Conservation (phyloP, 2,888 invertebrate species). For the Apotomis capreana region DNA sequence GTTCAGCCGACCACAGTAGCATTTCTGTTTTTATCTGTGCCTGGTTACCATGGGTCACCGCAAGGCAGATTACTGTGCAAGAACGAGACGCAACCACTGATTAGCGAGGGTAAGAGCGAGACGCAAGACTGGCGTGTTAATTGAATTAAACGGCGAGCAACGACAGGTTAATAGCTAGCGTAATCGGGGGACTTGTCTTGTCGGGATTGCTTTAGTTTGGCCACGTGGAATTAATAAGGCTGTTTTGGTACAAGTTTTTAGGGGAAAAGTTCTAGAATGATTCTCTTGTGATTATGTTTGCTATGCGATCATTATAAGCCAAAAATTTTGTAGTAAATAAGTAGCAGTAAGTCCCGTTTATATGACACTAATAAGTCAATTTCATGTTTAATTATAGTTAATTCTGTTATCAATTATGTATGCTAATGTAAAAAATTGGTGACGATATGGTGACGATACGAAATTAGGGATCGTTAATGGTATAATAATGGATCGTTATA, state of each 20-base stretch:
- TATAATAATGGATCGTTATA: too few relatives aligned
- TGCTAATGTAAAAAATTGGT: too few relatives aligned
- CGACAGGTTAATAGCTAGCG: slow-evolving; percentile 61
- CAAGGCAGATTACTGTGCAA: slow-evolving; percentile 52
- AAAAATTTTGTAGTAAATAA: too few relatives aligned
- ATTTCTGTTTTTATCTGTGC: slow-evolving; percentile 14
- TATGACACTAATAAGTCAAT: too few relatives aligned
- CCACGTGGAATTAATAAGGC: slow-evolving; percentile 9
- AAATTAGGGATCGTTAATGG: too few relatives aligned
- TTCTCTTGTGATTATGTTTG: neutral
- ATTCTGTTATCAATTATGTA: too few relatives aligned
- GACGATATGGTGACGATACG: too few relatives aligned
- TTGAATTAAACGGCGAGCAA: slow-evolving; percentile 55
- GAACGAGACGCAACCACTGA: slow-evolving; percentile 44
- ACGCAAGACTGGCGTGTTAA: slow-evolving; percentile 50
- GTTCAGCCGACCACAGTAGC: neutral
- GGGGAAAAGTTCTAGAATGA: neutral
- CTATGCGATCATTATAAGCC: too few relatives aligned
- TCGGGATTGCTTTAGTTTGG: slow-evolving; percentile 25
- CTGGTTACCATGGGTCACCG: slow-evolving; percentile 37
- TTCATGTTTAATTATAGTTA: too few relatives aligned
- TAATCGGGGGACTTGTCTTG: slow-evolving; percentile 49
- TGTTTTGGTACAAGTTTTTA: neutral
- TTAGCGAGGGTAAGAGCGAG: slow-evolving; percentile 44
- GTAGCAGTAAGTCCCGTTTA: too few relatives aligned